Percentiles rank a stretch among this genome's conserved stretches.
Conservation (phyloP, 2,888 invertebrate genomes). For the Platynereis dumerilii region DNA sequence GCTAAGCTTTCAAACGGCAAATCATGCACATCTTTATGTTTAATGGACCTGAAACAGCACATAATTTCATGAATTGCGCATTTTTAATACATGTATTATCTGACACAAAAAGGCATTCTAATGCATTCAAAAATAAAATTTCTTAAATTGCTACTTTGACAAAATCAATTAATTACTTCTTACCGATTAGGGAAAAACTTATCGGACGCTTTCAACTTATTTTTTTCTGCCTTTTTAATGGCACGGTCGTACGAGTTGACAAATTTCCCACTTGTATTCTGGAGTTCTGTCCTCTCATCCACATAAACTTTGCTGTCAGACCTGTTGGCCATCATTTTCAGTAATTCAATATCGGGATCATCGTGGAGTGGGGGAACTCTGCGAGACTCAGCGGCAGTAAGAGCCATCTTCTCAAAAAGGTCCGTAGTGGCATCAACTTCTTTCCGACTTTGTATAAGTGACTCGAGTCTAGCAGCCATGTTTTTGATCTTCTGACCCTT, state of each 20-base stretch:
- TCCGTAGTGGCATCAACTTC: constrained; percentile 8
- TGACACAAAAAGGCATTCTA: too few relatives aligned
- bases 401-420: constrained; percentile 11
- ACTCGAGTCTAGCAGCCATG: not conserved
- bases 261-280: not conserved
- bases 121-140: too few relatives aligned
- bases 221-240: not conserved
- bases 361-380: not conserved
- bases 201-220: not conserved
- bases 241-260: not conserved
- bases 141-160: too few relatives aligned
- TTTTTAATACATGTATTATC: too few relatives aligned
- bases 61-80: too few relatives aligned
- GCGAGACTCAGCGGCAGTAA: not conserved
- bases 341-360: not conserved
- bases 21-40: too few relatives aligned
- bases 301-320: not conserved
- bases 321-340: not conserved
- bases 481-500: constrained; percentile 11
- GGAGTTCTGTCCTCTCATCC: not conserved
- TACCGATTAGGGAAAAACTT: not conserved
- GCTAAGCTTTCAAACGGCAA: too few relatives aligned
- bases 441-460: not conserved
- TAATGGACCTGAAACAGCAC: too few relatives aligned
- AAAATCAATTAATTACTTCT: not conserved